Evolutionary conservation across 2,113 vertebrate genomes (phyloP).

Genomic region (Gadus chalcogrammus): DNA sequence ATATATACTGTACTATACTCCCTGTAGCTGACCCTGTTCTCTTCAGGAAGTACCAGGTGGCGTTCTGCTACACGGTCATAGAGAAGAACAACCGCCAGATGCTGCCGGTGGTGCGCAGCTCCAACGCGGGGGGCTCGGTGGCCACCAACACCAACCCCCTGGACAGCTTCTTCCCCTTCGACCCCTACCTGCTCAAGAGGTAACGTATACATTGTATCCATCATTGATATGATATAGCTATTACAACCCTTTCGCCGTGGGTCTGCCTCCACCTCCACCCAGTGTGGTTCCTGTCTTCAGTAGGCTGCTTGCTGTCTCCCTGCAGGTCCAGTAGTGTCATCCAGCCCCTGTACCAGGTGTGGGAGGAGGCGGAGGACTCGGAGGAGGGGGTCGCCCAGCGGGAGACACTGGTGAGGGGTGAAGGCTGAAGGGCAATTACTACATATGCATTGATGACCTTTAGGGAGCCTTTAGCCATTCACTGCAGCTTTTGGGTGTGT

Average conservation of each 20-base stretch:
- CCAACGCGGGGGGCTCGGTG: constrained; percentile 75
- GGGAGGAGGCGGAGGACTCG: constrained; percentile 83
- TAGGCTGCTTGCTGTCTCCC: neutral
- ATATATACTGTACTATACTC: too few species aligned
- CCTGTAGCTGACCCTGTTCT: neutral
- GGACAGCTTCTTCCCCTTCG: constrained; percentile 96
- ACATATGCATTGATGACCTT: neutral
- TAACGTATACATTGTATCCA: constrained; percentile 32
- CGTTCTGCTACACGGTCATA: constrained; percentile 96
- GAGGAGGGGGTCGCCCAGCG: constrained; percentile 69
- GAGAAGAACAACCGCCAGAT: constrained; percentile 87
- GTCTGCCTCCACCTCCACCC: too few species aligned
- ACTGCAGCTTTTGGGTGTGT: neutral
- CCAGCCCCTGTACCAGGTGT: constrained; percentile 85
- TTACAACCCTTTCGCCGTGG: too few species aligned
- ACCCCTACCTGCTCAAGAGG: constrained; percentile 93
- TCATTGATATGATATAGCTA: neutral
- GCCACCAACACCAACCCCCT: constrained; percentile 86
- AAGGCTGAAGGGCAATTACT: neutral
- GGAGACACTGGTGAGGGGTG: constrained; percentile 71
- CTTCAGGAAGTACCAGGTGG: constrained; percentile 91
- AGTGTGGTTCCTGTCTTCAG: neutral
- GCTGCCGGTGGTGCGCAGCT: constrained; percentile 82
- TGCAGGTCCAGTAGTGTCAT: constrained; percentile 84
- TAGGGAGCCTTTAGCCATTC: too few species aligned